Evolutionary conservation across 2,888 invertebrate genomes (phyloP).

Genomic region (Margaritifera margaritifera): DNA sequence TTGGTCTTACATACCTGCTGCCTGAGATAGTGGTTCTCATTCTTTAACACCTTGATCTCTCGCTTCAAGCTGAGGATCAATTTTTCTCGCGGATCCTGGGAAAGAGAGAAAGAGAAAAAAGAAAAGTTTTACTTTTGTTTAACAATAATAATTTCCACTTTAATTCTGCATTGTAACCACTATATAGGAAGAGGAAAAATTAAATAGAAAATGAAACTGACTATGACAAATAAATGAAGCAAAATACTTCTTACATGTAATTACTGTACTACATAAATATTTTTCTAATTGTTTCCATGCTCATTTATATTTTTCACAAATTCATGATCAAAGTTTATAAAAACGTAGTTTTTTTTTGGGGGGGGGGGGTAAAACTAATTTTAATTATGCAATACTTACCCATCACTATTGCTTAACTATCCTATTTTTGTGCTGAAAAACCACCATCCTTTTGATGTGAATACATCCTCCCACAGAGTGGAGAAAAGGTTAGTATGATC

Average conservation of each 20-base stretch:
- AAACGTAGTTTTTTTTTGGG: too few relatives aligned
- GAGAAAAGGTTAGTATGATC: too few relatives aligned
- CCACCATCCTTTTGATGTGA: too few relatives aligned
- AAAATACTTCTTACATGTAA: background rate
- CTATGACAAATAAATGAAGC: background rate
- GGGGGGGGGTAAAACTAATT: too few relatives aligned
- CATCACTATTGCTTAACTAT: too few relatives aligned
- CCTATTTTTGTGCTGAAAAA: too few relatives aligned
- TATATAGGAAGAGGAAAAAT: background rate
- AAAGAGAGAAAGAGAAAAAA: constrained; percentile 9
- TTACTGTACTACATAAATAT: background rate
- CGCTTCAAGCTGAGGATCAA: constrained; percentile 90
- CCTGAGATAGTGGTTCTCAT: constrained; percentile 90
- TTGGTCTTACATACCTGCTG: constrained; percentile 72
- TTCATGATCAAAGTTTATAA: too few relatives aligned
- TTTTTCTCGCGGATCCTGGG: constrained; percentile 91
- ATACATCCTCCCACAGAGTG: too few relatives aligned
- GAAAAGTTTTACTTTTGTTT: background rate
- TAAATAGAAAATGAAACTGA: background rate
- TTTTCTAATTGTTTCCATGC: too few relatives aligned
- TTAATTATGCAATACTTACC: too few relatives aligned
- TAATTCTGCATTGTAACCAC: background rate
- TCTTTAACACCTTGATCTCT: constrained; percentile 87
- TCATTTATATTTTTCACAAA: too few relatives aligned
- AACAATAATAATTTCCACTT: background rate